Percentiles rank a stretch among this genome's conserved stretches.
Evolutionary conservation across 2,113 vertebrate species (phyloP).

Genomic region (Petromus typicus): DNA sequence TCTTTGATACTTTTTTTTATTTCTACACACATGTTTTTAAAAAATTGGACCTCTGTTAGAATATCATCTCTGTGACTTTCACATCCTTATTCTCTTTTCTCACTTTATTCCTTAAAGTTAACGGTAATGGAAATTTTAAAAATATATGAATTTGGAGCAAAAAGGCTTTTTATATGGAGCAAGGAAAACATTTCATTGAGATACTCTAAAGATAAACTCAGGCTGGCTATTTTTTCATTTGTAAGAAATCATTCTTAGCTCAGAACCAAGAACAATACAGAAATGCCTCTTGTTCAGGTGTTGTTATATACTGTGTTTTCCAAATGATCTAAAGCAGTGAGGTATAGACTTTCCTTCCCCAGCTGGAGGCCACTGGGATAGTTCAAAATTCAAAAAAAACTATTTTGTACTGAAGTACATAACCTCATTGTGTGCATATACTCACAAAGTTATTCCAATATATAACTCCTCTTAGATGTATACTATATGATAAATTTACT

Average conservation of each 20-base stretch:
- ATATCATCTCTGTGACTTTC: not conserved
- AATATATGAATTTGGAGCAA: conserved; percentile 2
- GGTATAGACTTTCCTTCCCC: not conserved
- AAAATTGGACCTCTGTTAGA: conserved; percentile 25
- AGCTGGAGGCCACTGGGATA: not conserved
- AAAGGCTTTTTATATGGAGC: not conserved
- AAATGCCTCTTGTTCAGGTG: not conserved
- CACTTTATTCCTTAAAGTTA: conserved; percentile 48
- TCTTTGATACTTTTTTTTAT: not conserved
- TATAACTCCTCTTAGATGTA: not conserved
- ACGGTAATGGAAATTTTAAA: conserved; percentile 7
- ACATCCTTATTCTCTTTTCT: not conserved
- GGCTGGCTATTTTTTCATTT: not conserved
- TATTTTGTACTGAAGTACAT: not conserved
- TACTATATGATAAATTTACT: not conserved
- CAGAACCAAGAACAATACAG: not conserved
- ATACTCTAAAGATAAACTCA: not conserved
- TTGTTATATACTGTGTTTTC: not conserved
- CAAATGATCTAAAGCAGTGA: not conserved
- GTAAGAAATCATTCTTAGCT: not conserved
- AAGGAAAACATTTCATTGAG: conserved; percentile 28
- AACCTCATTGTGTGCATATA: not conserved
- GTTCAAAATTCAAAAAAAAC: conserved; percentile 35
- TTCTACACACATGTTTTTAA: conserved; percentile 32
- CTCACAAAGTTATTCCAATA: not conserved